Conservation (phyloP, 2,888 invertebrate genomes). For the Villa cingulata region DNA sequence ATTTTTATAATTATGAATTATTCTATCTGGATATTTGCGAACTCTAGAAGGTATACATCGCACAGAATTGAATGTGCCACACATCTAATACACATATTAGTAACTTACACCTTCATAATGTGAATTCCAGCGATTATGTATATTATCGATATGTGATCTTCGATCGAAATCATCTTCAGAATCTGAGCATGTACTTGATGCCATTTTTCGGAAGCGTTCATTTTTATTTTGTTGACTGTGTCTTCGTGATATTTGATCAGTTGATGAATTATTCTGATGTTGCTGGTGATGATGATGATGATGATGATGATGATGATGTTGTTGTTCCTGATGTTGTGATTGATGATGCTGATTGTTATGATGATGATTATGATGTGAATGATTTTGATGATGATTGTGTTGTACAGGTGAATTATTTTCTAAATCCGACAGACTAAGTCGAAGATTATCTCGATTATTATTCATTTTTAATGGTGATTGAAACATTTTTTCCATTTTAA, state of each 20-base stretch:
- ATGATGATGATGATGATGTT: no score
- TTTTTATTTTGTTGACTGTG: slow-evolving; percentile 12
- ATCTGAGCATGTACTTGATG: slow-evolving; percentile 35
- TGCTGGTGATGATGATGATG: slow-evolving; percentile 15
- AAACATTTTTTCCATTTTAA: neutral
- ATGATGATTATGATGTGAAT: no score
- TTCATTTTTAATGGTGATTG: neutral
- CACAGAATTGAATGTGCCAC: no score
- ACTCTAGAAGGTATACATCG: no score
- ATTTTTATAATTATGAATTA: no score
- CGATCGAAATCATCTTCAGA: slow-evolving; percentile 35
- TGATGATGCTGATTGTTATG: no score
- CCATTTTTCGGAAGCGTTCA: slow-evolving; percentile 33
- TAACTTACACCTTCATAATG: slow-evolving; percentile 34
- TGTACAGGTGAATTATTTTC: slow-evolving; percentile 26
- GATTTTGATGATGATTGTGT: slow-evolving; percentile 6
- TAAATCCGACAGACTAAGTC: slow-evolving; percentile 32
- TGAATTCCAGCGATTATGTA: slow-evolving; percentile 29
- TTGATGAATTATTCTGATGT: no score
- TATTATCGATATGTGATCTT: slow-evolving; percentile 25
- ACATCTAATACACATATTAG: no score
- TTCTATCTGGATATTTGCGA: no score
- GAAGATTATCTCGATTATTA: slow-evolving; percentile 33
- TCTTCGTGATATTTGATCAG: slow-evolving; percentile 14
- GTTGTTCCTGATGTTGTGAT: slow-evolving; percentile 15